These are phyloP conservation scores for Limnothrissa miodon DNA, from an alignment of 2,113 vertebrate species.

Conservation along the genomic window DNA sequence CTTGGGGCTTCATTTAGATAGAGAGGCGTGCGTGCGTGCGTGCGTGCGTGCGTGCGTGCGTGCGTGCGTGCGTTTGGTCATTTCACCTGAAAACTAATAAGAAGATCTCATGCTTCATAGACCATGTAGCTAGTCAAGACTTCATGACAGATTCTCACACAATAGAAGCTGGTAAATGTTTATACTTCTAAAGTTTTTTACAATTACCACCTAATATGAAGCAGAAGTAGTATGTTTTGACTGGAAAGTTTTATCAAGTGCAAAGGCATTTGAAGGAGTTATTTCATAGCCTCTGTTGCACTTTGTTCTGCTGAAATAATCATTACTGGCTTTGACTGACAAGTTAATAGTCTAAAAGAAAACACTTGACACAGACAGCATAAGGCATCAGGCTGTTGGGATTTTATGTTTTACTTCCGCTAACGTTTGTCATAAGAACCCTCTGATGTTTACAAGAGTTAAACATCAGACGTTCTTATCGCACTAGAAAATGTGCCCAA, in stretches of 20 bases:
- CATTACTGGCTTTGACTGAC: background rate
- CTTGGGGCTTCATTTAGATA: background rate
- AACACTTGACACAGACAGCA: background rate
- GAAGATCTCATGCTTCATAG: background rate
- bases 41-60: background rate
- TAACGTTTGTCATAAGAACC: background rate
- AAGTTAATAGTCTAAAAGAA: background rate
- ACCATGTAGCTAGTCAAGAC: background rate
- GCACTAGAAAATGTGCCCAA: background rate
- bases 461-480: background rate
- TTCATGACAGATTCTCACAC: background rate
- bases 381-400: background rate
- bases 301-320: background rate
- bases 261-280: background rate
- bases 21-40: background rate
- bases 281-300: background rate
- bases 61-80: conserved; percentile 26
- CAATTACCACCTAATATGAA: background rate
- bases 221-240: background rate
- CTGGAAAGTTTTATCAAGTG: no score
- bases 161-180: background rate
- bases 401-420: background rate
- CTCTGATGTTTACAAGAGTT: background rate
- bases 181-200: background rate
- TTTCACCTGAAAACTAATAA: background rate